Base-by-base conservation (phyloP, 2,888 invertebrate genomes). In the Antheraea yamamai region DNA sequence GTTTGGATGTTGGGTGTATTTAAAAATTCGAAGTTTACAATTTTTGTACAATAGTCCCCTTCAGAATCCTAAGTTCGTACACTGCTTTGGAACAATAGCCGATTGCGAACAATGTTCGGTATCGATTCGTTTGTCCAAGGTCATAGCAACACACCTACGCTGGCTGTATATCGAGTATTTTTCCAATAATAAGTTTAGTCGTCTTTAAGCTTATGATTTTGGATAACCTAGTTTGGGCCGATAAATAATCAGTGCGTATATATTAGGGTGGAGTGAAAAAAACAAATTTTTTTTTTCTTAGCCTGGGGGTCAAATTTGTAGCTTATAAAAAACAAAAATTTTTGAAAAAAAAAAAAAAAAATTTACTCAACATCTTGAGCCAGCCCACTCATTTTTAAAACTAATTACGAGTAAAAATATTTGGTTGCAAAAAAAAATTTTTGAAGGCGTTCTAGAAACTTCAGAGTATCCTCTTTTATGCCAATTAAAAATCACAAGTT, bases 81-180 rank as follows among this genome's bases (percentile, higher is more conserved):
- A 47, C n/a, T 71, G 75, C 75, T 47, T 72, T 83, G 84, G 88
- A 90, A 91, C 91, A 91, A 91, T 91, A 83, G 86, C 73, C 80
- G 83, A 87, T 87, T 83, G 86, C 85, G 85, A 82, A 83, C 86
- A 89, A 90, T 89, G 88, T 89, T 86, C 78, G 77, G 76, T 83
- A 87, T 87, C 80, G 84, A 87, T 88, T 85, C 82, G 82, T 79
- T 80, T 81, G 79, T 73, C 77, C 89, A 90, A 89, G 90, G 90
- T 89, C 89, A 84, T 82, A 84, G 80, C 85, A 82, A 87, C 88
- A 85, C 87, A 87, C 80, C 86, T 84, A 75, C 79, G 71, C 30
- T 75, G 76, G 64, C 78, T 75, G 75, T 78, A 71, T 77, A 79
- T 79, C 77, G 77, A 79, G 79, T 79, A 80, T 79, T 80, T 76